phyloP scores from a whole-genome alignment of 2,113 vertebrate genomes.

The Ia io region DNA sequence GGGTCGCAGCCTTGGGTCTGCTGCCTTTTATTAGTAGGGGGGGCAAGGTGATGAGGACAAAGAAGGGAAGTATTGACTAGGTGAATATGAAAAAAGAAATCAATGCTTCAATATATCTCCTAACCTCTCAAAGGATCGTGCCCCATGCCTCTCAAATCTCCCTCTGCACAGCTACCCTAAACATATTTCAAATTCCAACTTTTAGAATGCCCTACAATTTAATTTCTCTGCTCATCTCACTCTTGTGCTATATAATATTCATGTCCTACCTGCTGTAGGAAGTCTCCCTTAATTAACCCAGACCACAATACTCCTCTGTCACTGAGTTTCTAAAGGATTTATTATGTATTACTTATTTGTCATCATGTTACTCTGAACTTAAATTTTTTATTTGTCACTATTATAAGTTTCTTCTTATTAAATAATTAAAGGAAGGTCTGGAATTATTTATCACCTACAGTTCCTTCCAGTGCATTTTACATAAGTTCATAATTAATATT shows the following conservation, averaged over 20 bases:
- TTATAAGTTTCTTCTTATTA: background rate
- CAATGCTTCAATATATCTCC: background rate
- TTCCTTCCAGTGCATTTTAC: background rate
- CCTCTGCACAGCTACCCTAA: background rate
- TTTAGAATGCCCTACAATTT: background rate
- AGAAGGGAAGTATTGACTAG: background rate
- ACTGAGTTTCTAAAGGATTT: background rate
- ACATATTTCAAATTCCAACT: background rate
- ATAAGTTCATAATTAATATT: background rate
- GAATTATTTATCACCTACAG: background rate
- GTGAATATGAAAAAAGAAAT: background rate
- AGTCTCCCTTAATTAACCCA: background rate
- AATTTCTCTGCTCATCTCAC: background rate
- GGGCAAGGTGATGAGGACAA: background rate
- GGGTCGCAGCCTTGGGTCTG: background rate
- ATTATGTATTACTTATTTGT: background rate
- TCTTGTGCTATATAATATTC: background rate
- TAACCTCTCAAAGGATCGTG: background rate
- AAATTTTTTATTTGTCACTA: constrained; percentile 13
- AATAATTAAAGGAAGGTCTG: background rate
- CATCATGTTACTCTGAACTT: background rate
- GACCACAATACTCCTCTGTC: background rate
- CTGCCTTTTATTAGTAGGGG: background rate
- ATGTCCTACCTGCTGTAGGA: background rate
- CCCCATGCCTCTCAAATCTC: background rate